A percentile compares a stretch with the other conserved stretches of the same genome.
phyloP scores from a whole-genome alignment of 2,113 vertebrate species.

The Periophthalmodon schlosseri region DNA sequence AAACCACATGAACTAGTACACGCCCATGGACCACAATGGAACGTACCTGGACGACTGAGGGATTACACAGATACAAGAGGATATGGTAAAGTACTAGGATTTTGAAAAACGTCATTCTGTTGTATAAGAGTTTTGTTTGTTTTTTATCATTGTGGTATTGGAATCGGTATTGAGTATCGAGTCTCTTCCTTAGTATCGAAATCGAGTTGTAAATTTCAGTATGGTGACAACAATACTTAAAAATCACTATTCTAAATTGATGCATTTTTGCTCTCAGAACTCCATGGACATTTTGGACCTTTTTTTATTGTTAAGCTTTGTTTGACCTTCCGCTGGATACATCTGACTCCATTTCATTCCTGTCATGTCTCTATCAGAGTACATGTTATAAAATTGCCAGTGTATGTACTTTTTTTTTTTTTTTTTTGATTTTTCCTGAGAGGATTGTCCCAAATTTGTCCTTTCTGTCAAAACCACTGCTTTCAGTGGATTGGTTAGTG shows the following conservation, averaged over 20 bases:
- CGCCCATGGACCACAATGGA: too few relatives aligned
- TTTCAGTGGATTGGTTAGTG: constrained; percentile 15
- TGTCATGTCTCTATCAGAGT: background rate
- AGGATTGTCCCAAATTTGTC: constrained; percentile 27
- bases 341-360: background rate
- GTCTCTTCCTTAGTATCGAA: too few relatives aligned
- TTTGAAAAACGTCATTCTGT: too few relatives aligned
- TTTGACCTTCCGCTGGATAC: background rate
- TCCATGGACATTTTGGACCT: background rate
- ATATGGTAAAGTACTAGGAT: too few relatives aligned
- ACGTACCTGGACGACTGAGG: too few relatives aligned
- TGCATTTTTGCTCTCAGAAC: background rate
- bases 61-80: too few relatives aligned
- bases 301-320: background rate
- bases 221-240: too few relatives aligned
- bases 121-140: too few relatives aligned
- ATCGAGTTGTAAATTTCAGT: too few relatives aligned
- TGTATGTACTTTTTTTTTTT: background rate
- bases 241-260: background rate
- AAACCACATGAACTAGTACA: too few relatives aligned
- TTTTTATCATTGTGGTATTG: too few relatives aligned
- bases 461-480: constrained; percentile 11
- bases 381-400: background rate
- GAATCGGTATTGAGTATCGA: too few relatives aligned
- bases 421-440: constrained; percentile 8